Evolutionary conservation across 2,113 vertebrate species (phyloP).

Genomic region (Agapornis roseicollis): DNA sequence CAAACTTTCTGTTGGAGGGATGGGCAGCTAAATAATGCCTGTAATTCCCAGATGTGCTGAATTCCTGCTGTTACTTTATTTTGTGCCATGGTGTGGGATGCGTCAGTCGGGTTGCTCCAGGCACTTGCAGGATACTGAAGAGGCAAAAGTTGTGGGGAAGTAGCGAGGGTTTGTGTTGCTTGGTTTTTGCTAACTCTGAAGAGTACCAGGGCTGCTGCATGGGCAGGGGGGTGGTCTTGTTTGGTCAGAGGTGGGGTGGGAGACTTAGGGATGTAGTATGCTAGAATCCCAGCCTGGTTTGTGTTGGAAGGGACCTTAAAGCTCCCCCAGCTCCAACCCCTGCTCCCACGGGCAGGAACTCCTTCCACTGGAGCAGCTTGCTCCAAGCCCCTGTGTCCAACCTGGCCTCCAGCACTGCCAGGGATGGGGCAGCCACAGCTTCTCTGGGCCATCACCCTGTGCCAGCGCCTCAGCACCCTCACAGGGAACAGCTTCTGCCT

Average conservation of each 20-base stretch:
- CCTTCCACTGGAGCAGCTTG: no score
- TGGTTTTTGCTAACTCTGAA: neutral
- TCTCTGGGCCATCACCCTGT: no score
- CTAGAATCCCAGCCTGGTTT: neutral
- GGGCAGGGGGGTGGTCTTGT: accelerated
- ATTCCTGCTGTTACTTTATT: neutral
- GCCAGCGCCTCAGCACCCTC: no score
- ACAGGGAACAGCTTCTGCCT: no score
- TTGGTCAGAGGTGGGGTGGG: neutral
- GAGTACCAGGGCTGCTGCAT: accelerated
- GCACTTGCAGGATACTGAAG: neutral
- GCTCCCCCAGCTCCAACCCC: no score
- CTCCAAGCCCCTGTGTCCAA: no score
- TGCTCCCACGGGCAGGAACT: no score
- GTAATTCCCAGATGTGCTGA: neutral
- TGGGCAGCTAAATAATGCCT: neutral
- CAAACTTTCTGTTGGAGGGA: neutral
- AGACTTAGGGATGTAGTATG: accelerated
- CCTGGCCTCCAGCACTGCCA: no score
- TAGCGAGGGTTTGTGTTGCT: neutral
- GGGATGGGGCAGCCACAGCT: no score
- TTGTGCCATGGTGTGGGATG: neutral
- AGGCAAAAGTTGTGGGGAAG: neutral
- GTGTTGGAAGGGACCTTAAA: no score
- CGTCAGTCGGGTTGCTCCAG: neutral